phyloP scores from a whole-genome alignment of 2,888 invertebrate species.

The Leptura quadrifasciata region DNA sequence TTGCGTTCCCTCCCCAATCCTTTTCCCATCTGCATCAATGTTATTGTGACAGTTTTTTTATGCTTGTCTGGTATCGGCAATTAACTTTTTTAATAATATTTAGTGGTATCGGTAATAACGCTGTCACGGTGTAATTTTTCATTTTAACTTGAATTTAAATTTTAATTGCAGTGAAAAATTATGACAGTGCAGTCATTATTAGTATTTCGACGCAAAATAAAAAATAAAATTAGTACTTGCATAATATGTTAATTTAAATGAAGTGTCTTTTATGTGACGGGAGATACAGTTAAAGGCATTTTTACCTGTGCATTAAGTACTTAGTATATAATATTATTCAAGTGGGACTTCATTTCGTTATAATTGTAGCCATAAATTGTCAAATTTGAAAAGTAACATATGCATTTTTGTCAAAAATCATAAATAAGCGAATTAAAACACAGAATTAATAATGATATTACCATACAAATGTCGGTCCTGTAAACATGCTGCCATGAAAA shows the following conservation, averaged over 20 bases:
- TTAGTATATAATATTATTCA: not conserved
- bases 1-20: no score
- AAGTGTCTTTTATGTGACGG: not conserved
- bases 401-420: slow-evolving; percentile 7
- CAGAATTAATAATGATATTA: slow-evolving; percentile 25
- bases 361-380: slow-evolving; percentile 19
- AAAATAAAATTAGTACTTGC: not conserved
- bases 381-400: slow-evolving; percentile 2
- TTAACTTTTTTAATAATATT: no score
- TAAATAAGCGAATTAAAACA: slow-evolving; percentile 6
- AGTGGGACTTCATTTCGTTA: not conserved
- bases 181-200: not conserved
- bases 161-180: not conserved
- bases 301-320: not conserved
- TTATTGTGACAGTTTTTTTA: no score
- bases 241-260: not conserved
- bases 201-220: not conserved
- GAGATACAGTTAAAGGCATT: not conserved
- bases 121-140: no score
- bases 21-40: no score
- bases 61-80: no score
- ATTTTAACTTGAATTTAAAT: no score
- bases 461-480: slow-evolving; percentile 12
- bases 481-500: slow-evolving; percentile 32
- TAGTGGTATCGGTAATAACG: no score